Evolutionary conservation across 2,888 invertebrate genomes (phyloP).

Genomic region (Ectemnius lituratus): DNA sequence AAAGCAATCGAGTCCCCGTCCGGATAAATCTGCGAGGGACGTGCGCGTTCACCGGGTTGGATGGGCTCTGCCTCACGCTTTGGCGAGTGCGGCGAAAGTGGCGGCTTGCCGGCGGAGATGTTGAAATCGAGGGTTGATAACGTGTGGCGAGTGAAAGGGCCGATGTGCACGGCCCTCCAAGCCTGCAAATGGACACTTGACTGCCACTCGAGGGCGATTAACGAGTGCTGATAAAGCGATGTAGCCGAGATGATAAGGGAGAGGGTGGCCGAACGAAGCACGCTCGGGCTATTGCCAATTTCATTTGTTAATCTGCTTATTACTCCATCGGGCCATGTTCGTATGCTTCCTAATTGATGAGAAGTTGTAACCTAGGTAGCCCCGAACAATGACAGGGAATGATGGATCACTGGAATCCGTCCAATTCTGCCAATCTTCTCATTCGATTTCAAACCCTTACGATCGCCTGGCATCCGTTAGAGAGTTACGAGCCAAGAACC

Average conservation of each 20-base stretch:
- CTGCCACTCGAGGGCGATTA: slow-evolving; percentile 57
- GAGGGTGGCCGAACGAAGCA: slow-evolving; percentile 1
- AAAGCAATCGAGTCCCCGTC: slow-evolving; percentile 64
- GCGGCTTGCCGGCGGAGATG: slow-evolving; percentile 7
- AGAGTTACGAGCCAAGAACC: too few species aligned
- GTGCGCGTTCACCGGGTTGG: slow-evolving; percentile 26
- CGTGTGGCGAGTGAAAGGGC: slow-evolving; percentile 10
- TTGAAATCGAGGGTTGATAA: slow-evolving; percentile 18
- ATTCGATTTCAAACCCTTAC: too few species aligned
- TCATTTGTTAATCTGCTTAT: slow-evolving; percentile 46
- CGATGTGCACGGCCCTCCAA: slow-evolving; percentile 22
- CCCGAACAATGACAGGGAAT: background rate
- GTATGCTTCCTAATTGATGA: slow-evolving; percentile 21
- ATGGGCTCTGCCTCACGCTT: background rate
- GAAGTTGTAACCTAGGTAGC: slow-evolving; percentile 11
- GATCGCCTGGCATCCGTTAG: too few species aligned
- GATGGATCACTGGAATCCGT: background rate
- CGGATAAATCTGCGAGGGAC: slow-evolving; percentile 56
- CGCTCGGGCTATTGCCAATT: slow-evolving; percentile 23
- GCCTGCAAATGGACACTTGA: slow-evolving; percentile 44
- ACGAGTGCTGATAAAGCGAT: slow-evolving; percentile 53
- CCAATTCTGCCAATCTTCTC: background rate
- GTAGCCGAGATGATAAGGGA: slow-evolving; percentile 30
- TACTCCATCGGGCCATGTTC: slow-evolving; percentile 17
- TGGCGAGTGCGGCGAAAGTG: slow-evolving; percentile 3